Evolutionary conservation across 2,888 invertebrate genomes (phyloP).

Genomic region (Clitarchus hookeri): DNA sequence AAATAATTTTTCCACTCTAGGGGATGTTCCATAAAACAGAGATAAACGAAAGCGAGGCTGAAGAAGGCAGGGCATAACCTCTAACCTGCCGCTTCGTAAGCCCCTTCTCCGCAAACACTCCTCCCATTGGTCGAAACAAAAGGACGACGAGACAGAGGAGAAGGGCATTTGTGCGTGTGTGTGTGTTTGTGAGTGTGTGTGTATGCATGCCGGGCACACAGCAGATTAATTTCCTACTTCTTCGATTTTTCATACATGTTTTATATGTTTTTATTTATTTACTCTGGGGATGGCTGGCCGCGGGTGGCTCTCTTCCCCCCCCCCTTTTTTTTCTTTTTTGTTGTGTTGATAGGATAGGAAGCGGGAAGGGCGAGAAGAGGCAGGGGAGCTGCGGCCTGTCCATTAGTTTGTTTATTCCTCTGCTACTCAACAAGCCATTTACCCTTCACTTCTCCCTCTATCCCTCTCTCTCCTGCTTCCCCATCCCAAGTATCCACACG

Average conservation of each 20-base stretch:
- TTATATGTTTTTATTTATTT: slow-evolving; percentile 34
- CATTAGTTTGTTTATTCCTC: slow-evolving; percentile 39
- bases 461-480: not conserved
- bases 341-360: slow-evolving; percentile 18
- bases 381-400: slow-evolving; percentile 32
- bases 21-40: slow-evolving; percentile 10
- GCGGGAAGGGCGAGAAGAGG: slow-evolving; percentile 11
- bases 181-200: not conserved
- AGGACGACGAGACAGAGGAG: slow-evolving; percentile 18
- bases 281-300: slow-evolving; percentile 30
- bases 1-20: not conserved
- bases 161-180: not conserved
- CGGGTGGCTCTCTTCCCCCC: not conserved
- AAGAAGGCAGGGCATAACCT: slow-evolving; percentile 26
- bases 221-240: slow-evolving; percentile 32
- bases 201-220: slow-evolving; percentile 26
- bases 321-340: not conserved
- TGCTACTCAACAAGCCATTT: slow-evolving; percentile 36
- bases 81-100: slow-evolving; percentile 31
- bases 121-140: slow-evolving; percentile 31
- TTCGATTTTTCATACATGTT: slow-evolving; percentile 12
- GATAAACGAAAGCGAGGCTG: slow-evolving; percentile 21
- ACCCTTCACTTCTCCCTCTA: slow-evolving; percentile 24
- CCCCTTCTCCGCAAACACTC: slow-evolving; percentile 29
- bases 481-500: not conserved